Conservation (phyloP, 2,113 vertebrate genomes). For the Halcyon malimbica region DNA sequence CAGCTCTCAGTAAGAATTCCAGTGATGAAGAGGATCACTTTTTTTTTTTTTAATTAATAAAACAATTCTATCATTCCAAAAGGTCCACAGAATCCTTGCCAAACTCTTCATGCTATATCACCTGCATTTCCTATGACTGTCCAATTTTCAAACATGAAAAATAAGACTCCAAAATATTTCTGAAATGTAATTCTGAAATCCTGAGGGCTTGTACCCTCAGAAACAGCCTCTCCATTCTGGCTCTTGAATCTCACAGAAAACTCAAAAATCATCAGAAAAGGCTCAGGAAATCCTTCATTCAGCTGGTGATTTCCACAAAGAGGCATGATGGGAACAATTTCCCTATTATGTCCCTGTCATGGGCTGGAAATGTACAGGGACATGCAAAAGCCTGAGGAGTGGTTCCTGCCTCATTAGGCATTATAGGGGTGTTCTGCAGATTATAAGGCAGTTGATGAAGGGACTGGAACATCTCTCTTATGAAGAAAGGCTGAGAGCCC, state of each 20-base stretch:
- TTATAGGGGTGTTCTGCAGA: not conserved
- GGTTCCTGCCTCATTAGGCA: not conserved
- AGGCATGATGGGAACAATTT: not conserved
- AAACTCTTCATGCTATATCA: not conserved
- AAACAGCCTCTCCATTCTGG: not conserved
- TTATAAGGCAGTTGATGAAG: not conserved
- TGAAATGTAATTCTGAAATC: not conserved
- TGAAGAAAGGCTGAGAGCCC: too few species aligned
- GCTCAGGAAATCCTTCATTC: not conserved
- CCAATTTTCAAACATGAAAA: not conserved
- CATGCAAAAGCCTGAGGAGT: not conserved
- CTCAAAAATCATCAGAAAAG: not conserved
- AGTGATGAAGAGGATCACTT: not conserved
- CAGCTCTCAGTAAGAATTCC: not conserved
- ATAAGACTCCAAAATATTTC: not conserved
- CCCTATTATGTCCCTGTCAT: not conserved
- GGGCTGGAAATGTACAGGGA: not conserved
- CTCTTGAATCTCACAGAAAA: not conserved
- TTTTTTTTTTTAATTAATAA: not conserved
- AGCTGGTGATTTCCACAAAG: not conserved
- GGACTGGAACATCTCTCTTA: too few species aligned
- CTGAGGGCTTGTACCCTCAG: not conserved
- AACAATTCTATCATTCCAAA: not conserved
- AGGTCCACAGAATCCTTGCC: not conserved
- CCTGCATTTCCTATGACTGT: not conserved